phyloP scores from a whole-genome alignment of 2,797 vertebrate species.

The Varecia variegata region DNA sequence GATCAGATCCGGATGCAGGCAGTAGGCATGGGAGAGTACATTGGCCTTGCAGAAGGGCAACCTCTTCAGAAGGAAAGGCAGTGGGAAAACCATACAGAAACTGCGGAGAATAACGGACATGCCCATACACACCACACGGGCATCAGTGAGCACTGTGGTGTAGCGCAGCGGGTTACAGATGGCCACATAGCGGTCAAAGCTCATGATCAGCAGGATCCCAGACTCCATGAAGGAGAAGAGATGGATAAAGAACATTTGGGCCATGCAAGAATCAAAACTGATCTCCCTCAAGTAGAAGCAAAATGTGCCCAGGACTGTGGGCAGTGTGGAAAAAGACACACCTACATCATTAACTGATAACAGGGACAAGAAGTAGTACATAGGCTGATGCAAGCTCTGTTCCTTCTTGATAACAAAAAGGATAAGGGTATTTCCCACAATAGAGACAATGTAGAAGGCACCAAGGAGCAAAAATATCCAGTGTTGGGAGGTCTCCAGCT shows the following conservation, averaged over 20 bases:
- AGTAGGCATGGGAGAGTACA: constrained; percentile 80
- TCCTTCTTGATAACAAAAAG: constrained; percentile 78
- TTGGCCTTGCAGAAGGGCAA: constrained; percentile 81
- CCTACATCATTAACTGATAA: constrained; percentile 82
- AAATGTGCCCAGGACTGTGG: constrained; percentile 83
- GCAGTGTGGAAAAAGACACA: constrained; percentile 83
- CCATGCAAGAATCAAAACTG: constrained; percentile 83
- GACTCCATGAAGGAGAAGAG: constrained; percentile 84
- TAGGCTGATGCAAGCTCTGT: constrained; percentile 85
- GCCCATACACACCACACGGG: constrained; percentile 75
- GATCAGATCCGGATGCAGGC: constrained; percentile 85
- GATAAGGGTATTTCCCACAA: constrained; percentile 84
- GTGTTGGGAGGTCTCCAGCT: constrained; percentile 23
- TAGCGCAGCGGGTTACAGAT: constrained; percentile 85
- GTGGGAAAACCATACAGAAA: constrained; percentile 63
- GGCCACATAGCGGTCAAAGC: constrained; percentile 86
- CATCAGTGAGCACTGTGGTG: constrained; percentile 81
- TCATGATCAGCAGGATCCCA: constrained; percentile 86
- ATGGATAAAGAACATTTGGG: constrained; percentile 89
- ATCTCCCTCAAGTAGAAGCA: constrained; percentile 81
- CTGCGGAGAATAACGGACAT: constrained; percentile 64
- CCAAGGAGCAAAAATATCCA: constrained; percentile 66
- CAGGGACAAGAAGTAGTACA: constrained; percentile 88
- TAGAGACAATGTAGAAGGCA: constrained; percentile 61
- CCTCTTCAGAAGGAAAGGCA: constrained; percentile 80